Percentiles rank a stretch among this genome's conserved stretches.
phyloP scores from a whole-genome alignment of 2,797 vertebrate species.

The Xiphophorus birchmanni region DNA sequence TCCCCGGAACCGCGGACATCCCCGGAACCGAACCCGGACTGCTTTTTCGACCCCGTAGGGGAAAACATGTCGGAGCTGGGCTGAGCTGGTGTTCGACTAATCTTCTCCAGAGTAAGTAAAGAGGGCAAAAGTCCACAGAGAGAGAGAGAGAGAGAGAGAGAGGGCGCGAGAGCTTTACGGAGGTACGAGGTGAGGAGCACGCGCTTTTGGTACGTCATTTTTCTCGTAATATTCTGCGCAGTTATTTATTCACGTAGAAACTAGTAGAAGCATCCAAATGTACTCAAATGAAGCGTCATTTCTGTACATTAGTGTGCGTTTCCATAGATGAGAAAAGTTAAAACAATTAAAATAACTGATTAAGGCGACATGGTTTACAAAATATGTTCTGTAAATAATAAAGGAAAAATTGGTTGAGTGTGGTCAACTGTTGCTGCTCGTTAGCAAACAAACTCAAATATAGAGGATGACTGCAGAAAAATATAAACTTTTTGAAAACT shows the following conservation, averaged over 20 bases:
- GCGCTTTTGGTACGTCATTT: slow-evolving; percentile 6
- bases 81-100: background rate
- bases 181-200: slow-evolving; percentile 42
- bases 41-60: slow-evolving; percentile 44
- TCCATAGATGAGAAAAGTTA: background rate
- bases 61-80: slow-evolving; percentile 58
- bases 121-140: slow-evolving; percentile 59
- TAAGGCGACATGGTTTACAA: no score
- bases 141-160: background rate
- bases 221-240: background rate
- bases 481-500: background rate
- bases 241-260: background rate
- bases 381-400: no score
- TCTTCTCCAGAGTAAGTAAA: slow-evolving; percentile 6
- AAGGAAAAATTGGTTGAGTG: no score
- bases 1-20: slow-evolving; percentile 35
- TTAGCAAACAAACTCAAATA: no score
- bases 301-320: background rate
- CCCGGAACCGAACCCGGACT: slow-evolving; percentile 22
- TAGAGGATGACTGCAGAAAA: no score
- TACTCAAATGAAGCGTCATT: background rate
- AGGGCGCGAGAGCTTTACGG: background rate
- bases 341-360: background rate
- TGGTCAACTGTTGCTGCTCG: no score
- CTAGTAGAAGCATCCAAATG: background rate